Conservation (phyloP, 2,888 invertebrate genomes). For the Strigamia transsilvanica region DNA sequence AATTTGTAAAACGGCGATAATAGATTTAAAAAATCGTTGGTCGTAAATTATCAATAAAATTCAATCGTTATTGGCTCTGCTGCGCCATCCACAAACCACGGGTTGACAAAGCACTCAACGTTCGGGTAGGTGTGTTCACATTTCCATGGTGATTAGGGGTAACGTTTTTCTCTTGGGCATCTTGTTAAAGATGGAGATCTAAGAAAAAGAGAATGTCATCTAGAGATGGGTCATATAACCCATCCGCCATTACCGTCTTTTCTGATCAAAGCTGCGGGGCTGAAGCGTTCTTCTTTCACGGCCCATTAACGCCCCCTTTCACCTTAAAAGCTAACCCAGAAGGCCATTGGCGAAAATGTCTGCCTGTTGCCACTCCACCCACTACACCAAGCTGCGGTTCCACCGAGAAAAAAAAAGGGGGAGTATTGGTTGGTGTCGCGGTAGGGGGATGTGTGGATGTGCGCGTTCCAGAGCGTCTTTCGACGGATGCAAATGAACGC, state of each 20-base stretch:
- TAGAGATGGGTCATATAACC: not conserved
- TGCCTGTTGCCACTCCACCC: slow-evolving; percentile 3
- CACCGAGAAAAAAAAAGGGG: not conserved
- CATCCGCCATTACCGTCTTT: slow-evolving; percentile 8
- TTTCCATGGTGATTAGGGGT: not conserved
- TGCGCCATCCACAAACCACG: not conserved
- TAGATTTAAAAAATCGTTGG: no score
- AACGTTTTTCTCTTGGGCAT: not conserved
- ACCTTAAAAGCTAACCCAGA: slow-evolving; percentile 8
- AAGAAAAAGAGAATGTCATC: slow-evolving; percentile 2
- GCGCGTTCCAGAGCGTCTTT: slow-evolving; percentile 2
- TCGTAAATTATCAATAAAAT: no score
- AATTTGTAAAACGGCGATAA: no score
- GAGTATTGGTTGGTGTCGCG: not conserved
- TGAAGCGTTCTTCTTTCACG: slow-evolving; percentile 2
- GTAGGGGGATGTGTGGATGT: not conserved
- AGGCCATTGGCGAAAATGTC: slow-evolving; percentile 8
- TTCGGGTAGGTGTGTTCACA: not conserved
- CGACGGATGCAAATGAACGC: slow-evolving; percentile 8
- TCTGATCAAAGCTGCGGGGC: not conserved
- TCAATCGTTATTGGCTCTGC: not conserved
- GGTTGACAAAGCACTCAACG: not conserved
- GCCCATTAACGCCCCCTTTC: slow-evolving; percentile 6
- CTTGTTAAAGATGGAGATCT: slow-evolving; percentile 8
- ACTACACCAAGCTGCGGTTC: not conserved